Conservation (phyloP, 2,888 invertebrate genomes). For the Drosophila recens region DNA sequence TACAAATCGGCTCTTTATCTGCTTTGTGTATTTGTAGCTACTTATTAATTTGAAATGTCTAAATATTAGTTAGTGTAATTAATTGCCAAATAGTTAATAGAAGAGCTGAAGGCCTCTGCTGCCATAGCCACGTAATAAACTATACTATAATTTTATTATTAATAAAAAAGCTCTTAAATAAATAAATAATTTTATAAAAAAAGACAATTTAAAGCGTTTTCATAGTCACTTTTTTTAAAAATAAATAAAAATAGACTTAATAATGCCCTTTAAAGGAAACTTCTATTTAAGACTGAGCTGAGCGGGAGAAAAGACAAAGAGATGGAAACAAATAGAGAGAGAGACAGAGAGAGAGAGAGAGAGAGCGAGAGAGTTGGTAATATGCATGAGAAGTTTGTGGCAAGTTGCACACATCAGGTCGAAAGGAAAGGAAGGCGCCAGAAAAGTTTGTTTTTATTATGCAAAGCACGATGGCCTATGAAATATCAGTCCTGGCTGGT, state of each 20-base stretch:
- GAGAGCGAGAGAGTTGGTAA: not conserved
- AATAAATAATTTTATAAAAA: constrained; percentile 15
- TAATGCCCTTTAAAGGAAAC: constrained; percentile 2
- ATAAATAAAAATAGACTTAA: constrained; percentile 25
- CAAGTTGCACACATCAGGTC: constrained; percentile 31
- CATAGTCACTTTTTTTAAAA: not conserved
- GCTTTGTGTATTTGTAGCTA: constrained; percentile 9
- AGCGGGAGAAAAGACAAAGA: not conserved
- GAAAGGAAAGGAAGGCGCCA: not conserved
- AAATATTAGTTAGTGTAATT: constrained; percentile 59
- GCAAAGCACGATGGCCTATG: constrained; percentile 65
- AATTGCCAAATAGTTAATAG: constrained; percentile 4
- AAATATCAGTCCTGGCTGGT: constrained; percentile 31
- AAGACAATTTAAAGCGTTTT: constrained; percentile 38
- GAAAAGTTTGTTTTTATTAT: constrained; percentile 62
- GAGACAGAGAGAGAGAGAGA: not conserved
- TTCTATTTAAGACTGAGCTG: constrained; percentile 31
- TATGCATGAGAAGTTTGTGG: constrained; percentile 55
- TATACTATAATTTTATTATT: too few species aligned
- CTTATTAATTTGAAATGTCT: constrained; percentile 52
- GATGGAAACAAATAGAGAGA: too few species aligned
- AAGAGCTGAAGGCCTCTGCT: too few species aligned
- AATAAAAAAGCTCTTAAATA: not conserved
- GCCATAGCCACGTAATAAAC: too few species aligned
- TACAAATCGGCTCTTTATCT: constrained; percentile 29